Evolutionary conservation across 2,113 vertebrate species (phyloP).

Genomic region (Actinemys pallida): DNA sequence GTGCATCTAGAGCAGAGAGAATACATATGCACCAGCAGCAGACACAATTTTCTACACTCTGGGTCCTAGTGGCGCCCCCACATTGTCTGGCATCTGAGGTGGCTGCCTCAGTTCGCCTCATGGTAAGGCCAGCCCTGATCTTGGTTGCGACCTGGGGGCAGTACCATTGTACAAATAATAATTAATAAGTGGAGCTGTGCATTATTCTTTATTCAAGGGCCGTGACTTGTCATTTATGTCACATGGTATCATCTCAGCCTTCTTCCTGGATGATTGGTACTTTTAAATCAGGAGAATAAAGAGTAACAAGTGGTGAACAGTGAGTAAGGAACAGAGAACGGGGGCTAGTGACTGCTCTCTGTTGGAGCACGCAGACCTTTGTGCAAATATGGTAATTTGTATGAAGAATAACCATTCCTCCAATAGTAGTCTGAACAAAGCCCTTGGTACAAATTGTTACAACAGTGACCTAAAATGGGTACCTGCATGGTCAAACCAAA

Average conservation of each 20-base stretch:
- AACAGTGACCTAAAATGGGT: rapidly evolving
- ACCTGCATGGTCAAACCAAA: not conserved
- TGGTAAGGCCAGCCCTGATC: not conserved
- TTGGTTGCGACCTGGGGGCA: not conserved
- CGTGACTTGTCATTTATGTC: not conserved
- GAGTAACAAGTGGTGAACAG: not conserved
- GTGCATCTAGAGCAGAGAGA: too few species aligned
- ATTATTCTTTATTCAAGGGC: not conserved
- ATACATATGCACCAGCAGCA: too few species aligned
- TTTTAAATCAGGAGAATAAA: not conserved
- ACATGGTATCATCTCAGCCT: rapidly evolving
- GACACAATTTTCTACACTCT: too few species aligned
- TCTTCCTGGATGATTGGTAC: not conserved
- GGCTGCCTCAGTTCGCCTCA: too few species aligned
- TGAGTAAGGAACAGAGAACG: not conserved
- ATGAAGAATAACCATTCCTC: not conserved
- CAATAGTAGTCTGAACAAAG: not conserved
- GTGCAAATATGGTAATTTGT: not conserved
- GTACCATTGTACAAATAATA: not conserved
- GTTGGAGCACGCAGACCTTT: not conserved
- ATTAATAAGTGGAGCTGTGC: not conserved
- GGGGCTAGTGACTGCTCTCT: not conserved
- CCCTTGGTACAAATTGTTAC: not conserved
- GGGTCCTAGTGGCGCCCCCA: too few species aligned
- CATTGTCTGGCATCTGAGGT: too few species aligned